A percentile compares a stretch with the other conserved stretches of the same genome.
These are phyloP conservation scores for Leuciscus idus DNA, from an alignment of 2,113 vertebrate genomes.

Conservation along the genomic window DNA sequence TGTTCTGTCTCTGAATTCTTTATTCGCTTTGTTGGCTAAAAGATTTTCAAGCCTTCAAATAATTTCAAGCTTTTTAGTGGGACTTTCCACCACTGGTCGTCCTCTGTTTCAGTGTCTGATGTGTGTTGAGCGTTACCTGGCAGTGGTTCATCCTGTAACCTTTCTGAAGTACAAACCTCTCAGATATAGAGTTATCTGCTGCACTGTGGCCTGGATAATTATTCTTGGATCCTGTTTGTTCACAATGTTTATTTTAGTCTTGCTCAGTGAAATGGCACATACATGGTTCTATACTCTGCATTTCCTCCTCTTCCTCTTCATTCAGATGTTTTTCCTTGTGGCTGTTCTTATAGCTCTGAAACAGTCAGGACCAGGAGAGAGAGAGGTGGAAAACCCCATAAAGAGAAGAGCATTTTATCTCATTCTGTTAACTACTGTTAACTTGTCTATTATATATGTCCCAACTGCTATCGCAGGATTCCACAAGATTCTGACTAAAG, in stretches of 20 bases:
- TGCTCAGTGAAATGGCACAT: too few species aligned
- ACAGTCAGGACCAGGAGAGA: neutral
- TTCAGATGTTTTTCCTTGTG: neutral
- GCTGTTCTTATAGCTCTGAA: neutral
- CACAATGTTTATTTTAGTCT: neutral
- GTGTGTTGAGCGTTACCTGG: too few species aligned
- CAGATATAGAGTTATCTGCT: too few species aligned
- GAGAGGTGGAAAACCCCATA: neutral
- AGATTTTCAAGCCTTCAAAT: neutral
- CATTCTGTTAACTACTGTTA: neutral
- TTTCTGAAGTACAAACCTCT: too few species aligned
- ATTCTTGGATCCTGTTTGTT: neutral
- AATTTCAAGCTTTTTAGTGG: neutral
- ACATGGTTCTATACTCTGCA: neutral
- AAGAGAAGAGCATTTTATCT: neutral
- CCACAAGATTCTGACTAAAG: neutral
- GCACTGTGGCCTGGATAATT: too few species aligned
- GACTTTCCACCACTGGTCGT: neutral
- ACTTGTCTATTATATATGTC: neutral
- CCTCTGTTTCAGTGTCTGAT: too few species aligned
- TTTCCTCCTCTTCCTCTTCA: neutral
- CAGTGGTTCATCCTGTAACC: too few species aligned
- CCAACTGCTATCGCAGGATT: neutral
- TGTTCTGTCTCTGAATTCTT: neutral
- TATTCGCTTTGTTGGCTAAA: neutral